phyloP scores from a whole-genome alignment of 1,140 invertebrate genomes.

The Arctopsyche grandis region DNA sequence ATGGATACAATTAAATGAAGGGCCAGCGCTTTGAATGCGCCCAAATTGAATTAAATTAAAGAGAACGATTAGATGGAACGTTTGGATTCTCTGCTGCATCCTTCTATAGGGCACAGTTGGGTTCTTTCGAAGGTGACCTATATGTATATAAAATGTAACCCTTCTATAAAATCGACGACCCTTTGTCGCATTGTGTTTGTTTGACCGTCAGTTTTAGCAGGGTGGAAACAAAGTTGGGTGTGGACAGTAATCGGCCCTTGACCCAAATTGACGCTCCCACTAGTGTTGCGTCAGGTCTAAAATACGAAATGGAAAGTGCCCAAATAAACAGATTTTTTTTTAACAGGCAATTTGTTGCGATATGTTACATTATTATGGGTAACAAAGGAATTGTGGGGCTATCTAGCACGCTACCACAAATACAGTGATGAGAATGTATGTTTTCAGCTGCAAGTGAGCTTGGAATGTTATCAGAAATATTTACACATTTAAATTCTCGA shows the following conservation, averaged over 20 bases:
- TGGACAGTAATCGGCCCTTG: slow-evolving; percentile 10
- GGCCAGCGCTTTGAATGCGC: neutral
- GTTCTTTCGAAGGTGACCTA: neutral
- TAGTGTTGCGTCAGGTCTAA: slow-evolving; percentile 17
- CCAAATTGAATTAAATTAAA: slow-evolving; percentile 18
- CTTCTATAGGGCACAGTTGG: no score
- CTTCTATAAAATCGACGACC: neutral
- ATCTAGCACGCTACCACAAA: neutral
- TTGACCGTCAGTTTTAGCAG: neutral
- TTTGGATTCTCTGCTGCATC: neutral
- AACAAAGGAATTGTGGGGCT: no score
- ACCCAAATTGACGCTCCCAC: slow-evolving; percentile 28
- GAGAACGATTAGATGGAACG: neutral
- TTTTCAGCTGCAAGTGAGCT: neutral
- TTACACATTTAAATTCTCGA: neutral
- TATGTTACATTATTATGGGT: neutral
- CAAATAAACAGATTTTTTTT: neutral
- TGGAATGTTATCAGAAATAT: neutral
- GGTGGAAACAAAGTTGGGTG: slow-evolving; percentile 3
- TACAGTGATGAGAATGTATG: neutral
- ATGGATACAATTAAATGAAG: slow-evolving; percentile 22
- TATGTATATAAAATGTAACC: neutral
- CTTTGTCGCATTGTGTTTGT: neutral
- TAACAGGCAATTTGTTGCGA: neutral
- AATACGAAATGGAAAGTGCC: neutral